These are phyloP conservation scores for Brienomyrus brachyistius DNA, from an alignment of 2,113 vertebrate genomes.

Conservation along the genomic window DNA sequence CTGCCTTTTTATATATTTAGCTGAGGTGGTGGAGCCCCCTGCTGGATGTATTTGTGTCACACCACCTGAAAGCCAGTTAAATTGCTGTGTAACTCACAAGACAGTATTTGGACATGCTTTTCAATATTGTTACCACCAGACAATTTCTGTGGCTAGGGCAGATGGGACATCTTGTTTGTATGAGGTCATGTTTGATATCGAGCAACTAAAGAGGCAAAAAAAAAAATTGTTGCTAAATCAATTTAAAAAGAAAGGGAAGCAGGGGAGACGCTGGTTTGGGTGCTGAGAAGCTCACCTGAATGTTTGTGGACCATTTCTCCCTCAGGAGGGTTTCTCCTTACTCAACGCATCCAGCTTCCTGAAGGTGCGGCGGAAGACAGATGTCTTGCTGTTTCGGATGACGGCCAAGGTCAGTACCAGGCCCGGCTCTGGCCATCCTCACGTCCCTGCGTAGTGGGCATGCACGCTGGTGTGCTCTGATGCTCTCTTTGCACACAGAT, in stretches of 20 bases:
- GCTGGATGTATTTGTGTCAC: conserved; percentile 42
- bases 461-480: neutral
- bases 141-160: neutral
- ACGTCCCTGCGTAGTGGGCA: neutral
- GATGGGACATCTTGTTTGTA: neutral
- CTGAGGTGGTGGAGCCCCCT: conserved; percentile 59
- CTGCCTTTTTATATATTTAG: neutral
- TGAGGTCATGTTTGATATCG: neutral
- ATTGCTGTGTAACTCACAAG: neutral
- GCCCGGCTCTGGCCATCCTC: neutral
- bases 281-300: neutral
- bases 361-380: conserved; percentile 70
- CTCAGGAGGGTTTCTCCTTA: conserved; percentile 80
- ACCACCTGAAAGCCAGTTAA: neutral
- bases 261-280: neutral
- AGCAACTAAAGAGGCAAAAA: neutral
- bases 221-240: neutral
- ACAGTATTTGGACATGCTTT: neutral
- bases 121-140: neutral
- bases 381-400: conserved; percentile 50
- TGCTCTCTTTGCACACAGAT: neutral
- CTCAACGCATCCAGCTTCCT: conserved; percentile 62
- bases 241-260: neutral
- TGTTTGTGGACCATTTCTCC: neutral
- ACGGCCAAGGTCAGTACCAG: conserved; percentile 7